phyloP scores from a whole-genome alignment of 2,113 vertebrate genomes.

The Neogobius melanostomus region DNA sequence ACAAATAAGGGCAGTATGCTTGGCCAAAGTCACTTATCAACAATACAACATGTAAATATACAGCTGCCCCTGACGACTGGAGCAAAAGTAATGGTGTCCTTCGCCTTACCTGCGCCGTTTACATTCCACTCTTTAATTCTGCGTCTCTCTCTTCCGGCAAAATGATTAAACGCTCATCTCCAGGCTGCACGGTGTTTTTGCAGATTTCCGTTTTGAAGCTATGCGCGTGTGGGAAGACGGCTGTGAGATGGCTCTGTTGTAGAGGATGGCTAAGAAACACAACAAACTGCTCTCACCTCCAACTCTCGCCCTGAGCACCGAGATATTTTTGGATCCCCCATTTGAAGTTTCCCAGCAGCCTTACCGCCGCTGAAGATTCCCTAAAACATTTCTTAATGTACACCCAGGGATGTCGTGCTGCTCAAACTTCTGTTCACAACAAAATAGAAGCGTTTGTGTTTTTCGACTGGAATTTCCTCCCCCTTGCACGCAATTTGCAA shows the following conservation, averaged over 20 bases:
- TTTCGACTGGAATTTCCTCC: not conserved
- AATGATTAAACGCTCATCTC: constrained; percentile 5
- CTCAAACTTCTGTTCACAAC: constrained; percentile 9
- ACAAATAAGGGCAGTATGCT: not conserved
- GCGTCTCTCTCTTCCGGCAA: constrained; percentile 5
- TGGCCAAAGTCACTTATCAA: constrained; percentile 11
- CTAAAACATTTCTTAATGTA: constrained; percentile 14
- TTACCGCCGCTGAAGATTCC: not conserved
- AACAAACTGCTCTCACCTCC: not conserved
- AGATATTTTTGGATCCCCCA: constrained; percentile 8
- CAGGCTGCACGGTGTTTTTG: not conserved
- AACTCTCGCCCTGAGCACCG: not conserved
- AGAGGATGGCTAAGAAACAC: not conserved
- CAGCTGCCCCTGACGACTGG: constrained; percentile 6
- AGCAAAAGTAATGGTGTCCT: constrained; percentile 22
- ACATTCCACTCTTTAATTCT: not conserved
- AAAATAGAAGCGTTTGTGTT: constrained; percentile 12
- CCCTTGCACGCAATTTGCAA: not conserved
- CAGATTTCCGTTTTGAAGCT: not conserved
- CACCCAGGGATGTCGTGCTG: not conserved
- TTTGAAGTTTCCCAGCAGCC: constrained; percentile 9
- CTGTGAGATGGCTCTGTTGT: constrained; percentile 1
- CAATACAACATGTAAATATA: constrained; percentile 36
- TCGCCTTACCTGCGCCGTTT: constrained; percentile 8
- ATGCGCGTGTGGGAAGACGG: not conserved